Conservation (phyloP, 2,113 vertebrate genomes). For the Cryptomyrus ogoouensis region DNA sequence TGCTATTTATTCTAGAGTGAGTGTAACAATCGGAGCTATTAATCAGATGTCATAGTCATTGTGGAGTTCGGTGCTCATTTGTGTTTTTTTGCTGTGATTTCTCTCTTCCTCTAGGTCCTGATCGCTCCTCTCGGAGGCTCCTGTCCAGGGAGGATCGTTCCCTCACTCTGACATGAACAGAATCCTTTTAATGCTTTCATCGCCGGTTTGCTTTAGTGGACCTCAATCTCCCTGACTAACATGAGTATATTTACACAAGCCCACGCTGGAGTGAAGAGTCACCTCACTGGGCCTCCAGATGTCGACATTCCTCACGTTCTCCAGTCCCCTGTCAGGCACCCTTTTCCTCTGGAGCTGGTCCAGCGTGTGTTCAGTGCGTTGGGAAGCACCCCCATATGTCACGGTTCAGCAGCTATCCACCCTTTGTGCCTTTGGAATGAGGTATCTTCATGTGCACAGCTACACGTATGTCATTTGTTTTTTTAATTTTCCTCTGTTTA, state of each 20-base stretch:
- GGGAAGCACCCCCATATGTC: neutral
- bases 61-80: neutral
- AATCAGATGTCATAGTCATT: neutral
- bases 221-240: neutral
- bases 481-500: neutral
- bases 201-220: neutral
- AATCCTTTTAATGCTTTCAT: neutral
- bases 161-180: neutral
- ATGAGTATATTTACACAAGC: neutral
- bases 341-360: neutral
- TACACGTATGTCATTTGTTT: neutral
- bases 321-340: neutral
- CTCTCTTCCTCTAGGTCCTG: conserved; percentile 10
- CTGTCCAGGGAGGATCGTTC: neutral
- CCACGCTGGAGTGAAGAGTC: neutral
- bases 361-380: neutral
- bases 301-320: neutral
- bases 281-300: neutral
- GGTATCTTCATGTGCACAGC: neutral
- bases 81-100: neutral
- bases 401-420: neutral
- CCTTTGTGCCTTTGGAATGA: neutral
- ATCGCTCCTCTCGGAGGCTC: neutral
- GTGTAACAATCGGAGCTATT: neutral
- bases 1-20: neutral